Evolutionary conservation across 2,113 vertebrate species (phyloP).

Genomic region (Salvator merianae): DNA sequence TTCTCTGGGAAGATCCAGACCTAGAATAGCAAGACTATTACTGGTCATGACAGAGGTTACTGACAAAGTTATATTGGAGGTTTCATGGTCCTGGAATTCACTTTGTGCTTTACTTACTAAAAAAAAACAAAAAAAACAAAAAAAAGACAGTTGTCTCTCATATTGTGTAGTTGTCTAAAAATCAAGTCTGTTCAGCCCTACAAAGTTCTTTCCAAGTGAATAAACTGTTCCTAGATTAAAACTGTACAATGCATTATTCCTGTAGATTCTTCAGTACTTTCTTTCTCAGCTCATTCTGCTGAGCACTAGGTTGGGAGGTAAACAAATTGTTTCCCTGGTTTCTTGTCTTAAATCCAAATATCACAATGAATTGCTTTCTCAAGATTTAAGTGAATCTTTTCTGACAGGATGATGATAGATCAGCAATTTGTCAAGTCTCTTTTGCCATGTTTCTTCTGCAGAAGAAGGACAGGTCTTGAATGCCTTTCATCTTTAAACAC

Average conservation of each 20-base stretch:
- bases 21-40: not conserved
- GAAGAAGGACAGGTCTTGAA: conserved; percentile 12
- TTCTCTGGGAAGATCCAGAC: conserved; percentile 11
- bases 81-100: not conserved
- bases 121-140: not conserved
- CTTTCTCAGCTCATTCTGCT: not conserved
- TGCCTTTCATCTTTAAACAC: not conserved
- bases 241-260: fast-evolving
- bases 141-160: not conserved
- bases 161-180: not conserved
- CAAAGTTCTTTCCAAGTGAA: not conserved
- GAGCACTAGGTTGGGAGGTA: conserved; percentile 8
- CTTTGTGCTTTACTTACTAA: not conserved
- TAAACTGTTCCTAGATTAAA: conserved; percentile 3
- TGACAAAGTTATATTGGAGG: not conserved
- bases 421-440: conserved; percentile 7
- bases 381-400: conserved; percentile 2
- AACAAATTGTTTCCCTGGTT: not conserved
- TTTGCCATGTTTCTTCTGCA: not conserved
- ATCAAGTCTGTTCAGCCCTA: not conserved
- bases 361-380: conserved; percentile 13
- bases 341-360: conserved; percentile 14
- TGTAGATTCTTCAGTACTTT: fast-evolving
- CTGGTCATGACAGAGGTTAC: not conserved
- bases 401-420: conserved; percentile 26